Evolutionary conservation across 2,113 vertebrate species (phyloP), one percentile per base, ranked within the genome.

Genomic region (Ramphastos sulfuratus): DNA sequence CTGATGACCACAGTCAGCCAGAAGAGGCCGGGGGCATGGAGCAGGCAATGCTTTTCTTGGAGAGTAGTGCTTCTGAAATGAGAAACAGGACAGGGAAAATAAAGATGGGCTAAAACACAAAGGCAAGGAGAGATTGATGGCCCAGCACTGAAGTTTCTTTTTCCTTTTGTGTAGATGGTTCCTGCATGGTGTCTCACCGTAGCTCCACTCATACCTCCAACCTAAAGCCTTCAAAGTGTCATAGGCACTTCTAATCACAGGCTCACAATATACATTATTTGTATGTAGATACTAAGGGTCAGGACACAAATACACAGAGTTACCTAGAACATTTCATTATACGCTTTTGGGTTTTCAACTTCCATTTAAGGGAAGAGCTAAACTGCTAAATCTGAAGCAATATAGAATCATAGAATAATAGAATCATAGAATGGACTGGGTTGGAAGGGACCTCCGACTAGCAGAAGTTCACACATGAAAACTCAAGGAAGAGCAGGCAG

Each of bases 41-140:
- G 55, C 76, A 89, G 66, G 59, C 83, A 75, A 15, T 93, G 95
- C 80, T 96, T 93, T 96, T 95, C 90, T 96, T 95, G 95, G 96
- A 96, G 73, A 93, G 52, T 85, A 56, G 35, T 0, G 0, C 58
- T 82, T 85, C 56, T 90, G 66, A 95, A 91, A 94, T 92, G 52
- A 89, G 83, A 95, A 96, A 46, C 94, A 95, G 50, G 95, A 78
- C 75, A 78, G 83, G 67, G 59, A 80, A 82, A 93, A 91, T 66
- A 93, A 82, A 91, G 75, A 44, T 2, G 0, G 46, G 44, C 60
- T 80, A 74, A 93, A 78, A 77, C 5, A 28, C 48, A 33, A 8
- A 18, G 77, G 67, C 28, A 82, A 66, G 42, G 31, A 72, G 69
- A 60, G 33, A 30, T 5, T 79, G 72, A 77, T 67, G 50, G 46